Conservation (phyloP, 2,888 invertebrate species). For the Melangyna quadrimaculata region DNA sequence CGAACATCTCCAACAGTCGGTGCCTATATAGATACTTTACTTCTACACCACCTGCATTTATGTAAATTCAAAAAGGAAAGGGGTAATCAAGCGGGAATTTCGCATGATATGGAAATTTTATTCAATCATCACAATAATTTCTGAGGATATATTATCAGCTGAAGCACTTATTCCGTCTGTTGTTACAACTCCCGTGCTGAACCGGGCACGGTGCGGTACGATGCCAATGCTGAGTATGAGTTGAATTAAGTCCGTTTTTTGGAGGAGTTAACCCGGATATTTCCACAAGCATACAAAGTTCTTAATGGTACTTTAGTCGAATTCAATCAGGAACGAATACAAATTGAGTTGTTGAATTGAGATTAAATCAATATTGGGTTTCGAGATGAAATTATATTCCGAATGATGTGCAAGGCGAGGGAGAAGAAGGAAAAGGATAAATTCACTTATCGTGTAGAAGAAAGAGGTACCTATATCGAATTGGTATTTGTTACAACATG, state of each 20-base stretch:
- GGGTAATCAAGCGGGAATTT: conserved; percentile 43
- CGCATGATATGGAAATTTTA: conserved; percentile 58
- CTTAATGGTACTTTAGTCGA: conserved; percentile 30
- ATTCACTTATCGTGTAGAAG: background rate
- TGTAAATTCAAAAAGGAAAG: conserved; percentile 42
- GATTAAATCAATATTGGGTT: conserved; percentile 35
- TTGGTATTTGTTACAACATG: background rate
- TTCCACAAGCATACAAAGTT: conserved; percentile 15
- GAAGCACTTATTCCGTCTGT: conserved; percentile 22
- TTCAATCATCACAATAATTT: conserved; percentile 41
- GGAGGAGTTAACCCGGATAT: conserved; percentile 20
- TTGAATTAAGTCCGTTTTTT: conserved; percentile 29
- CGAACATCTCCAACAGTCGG: background rate
- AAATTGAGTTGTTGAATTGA: conserved; percentile 43
- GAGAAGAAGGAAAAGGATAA: background rate
- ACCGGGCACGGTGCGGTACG: background rate
- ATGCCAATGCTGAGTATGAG: background rate
- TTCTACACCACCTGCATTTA: background rate
- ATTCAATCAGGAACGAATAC: conserved; percentile 38
- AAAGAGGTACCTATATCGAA: background rate
- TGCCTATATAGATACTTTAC: background rate
- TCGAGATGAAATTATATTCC: conserved; percentile 17
- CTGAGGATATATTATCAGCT: conserved; percentile 8
- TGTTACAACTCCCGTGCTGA: conserved; percentile 1
- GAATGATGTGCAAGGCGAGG: background rate